Evolutionary conservation across 2,888 invertebrate species (phyloP), one percentile per base, ranked within the genome.

Genomic region (Noctua janthina): DNA sequence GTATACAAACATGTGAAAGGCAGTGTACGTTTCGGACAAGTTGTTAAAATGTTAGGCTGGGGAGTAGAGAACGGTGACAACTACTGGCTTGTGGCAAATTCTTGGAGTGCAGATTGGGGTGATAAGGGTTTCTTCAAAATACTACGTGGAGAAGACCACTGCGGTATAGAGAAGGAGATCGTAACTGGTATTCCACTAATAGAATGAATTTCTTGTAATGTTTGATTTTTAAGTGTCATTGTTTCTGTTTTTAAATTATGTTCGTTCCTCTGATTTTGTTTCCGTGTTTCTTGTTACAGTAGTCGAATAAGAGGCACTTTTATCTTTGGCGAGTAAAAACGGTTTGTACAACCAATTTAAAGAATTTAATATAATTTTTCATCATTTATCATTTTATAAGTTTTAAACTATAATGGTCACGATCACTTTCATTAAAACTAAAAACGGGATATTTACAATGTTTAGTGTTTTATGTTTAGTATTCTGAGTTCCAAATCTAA

Each of bases 11-110:
- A 78, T n/a, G 11, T 8, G 11, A 0, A 46, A 0, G 67, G 20
- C 2, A 1, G 0, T 10, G 0, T 0, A 2, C 0, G 2, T 2
- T 23, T 46, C 1, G 0, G 1, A 20, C 67, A 77, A n/a, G 20
- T 4, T 49, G 76, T 78, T 56, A 78, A 78, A 67, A 46, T 78
- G 35, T 67, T 78, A 35, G 67, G 77, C 11, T 78, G 78, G 78
- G 78, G 78, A 43, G 76, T 78, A 13, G 76, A 76, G 51, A 46
- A 46, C 6, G 76, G 54, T 43, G 1, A 10, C 2, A 78, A 78
- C n/a, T 78, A 75, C 23, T 78, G 76, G 66, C 77, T 78, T 17
- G 2, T 51, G 5, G 78, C 78, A 39, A 78, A 78, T 35, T 78
- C 77, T 54, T 75, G 77, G 66, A 66, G 66, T 29, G 1, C 4